A percentile compares a stretch with the other conserved stretches of the same genome.
These are phyloP conservation scores for Lepus europaeus DNA, from an alignment of 2,113 vertebrate genomes.

Conservation along the genomic window DNA sequence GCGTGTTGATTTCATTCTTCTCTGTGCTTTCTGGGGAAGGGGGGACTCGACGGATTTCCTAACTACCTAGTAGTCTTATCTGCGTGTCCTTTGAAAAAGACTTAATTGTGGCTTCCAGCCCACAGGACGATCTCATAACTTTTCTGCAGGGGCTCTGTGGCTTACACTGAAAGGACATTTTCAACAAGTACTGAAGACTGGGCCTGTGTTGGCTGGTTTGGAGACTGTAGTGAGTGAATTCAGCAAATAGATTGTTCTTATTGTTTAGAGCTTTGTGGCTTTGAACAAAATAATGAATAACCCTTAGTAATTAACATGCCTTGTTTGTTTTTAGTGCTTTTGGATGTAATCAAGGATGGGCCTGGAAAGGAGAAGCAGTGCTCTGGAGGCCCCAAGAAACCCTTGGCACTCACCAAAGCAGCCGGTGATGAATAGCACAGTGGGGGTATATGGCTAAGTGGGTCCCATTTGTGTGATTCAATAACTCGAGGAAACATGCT, in stretches of 20 bases:
- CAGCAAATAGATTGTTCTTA: conserved; percentile 79
- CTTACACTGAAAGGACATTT: conserved; percentile 10
- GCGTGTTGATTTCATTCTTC: background rate
- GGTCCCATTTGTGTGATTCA: conserved; percentile 78
- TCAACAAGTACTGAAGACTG: background rate
- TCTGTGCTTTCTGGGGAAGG: background rate
- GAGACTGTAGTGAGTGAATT: conserved; percentile 50
- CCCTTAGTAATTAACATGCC: conserved; percentile 85
- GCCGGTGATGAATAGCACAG: conserved; percentile 74
- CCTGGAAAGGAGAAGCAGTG: conserved; percentile 83
- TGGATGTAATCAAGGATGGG: conserved; percentile 87
- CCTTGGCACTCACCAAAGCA: conserved; percentile 77
- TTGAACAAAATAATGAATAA: conserved; percentile 84
- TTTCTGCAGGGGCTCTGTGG: background rate
- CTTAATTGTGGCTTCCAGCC: background rate
- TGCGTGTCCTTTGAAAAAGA: conserved; percentile 53
- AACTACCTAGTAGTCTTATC: background rate
- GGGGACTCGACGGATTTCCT: background rate
- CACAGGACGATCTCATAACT: background rate
- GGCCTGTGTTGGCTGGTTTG: background rate
- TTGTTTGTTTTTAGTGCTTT: conserved; percentile 87
- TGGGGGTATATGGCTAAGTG: conserved; percentile 63
- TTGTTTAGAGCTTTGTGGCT: conserved; percentile 84
- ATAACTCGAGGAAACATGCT: conserved; percentile 75
- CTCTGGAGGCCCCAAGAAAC: conserved; percentile 81